Conservation (phyloP, 2,797 vertebrate genomes). For the Benthosema pterotum region DNA sequence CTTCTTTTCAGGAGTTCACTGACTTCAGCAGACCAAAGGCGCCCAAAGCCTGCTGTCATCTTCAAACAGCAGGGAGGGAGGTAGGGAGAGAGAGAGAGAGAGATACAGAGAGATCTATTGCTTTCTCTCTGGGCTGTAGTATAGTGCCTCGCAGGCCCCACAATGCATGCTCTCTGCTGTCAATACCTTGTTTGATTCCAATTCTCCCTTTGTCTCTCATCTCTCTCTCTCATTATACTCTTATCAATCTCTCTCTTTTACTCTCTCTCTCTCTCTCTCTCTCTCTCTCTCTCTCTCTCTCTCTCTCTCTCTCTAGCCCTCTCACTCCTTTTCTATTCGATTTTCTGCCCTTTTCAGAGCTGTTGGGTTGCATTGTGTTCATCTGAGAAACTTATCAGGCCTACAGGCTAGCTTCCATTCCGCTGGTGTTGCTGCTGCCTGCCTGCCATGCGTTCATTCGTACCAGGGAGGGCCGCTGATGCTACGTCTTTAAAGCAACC, state of each 20-base stretch:
- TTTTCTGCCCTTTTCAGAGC: conserved; percentile 6
- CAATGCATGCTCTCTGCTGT: conserved; percentile 30
- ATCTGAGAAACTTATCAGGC: conserved; percentile 30
- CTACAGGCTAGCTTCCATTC: conserved; percentile 6
- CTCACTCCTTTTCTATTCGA: conserved; percentile 9
- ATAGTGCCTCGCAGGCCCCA: background rate
- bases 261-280: conserved; percentile 4
- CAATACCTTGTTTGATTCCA: conserved; percentile 19
- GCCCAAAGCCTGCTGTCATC: conserved; percentile 42
- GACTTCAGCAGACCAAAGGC: conserved; percentile 16
- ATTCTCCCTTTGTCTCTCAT: conserved; percentile 17
- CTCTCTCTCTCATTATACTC: background rate
- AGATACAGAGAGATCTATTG: conserved; percentile 20
- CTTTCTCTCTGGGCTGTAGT: conserved; percentile 26
- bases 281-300: conserved; percentile 5
- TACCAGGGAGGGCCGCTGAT: conserved; percentile 1
- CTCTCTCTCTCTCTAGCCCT: conserved; percentile 19
- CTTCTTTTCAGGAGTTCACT: conserved; percentile 33
- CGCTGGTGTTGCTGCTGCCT: conserved; percentile 32
- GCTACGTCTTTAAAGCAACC: conserved; percentile 38
- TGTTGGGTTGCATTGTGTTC: conserved; percentile 8
- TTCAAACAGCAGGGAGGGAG: conserved; percentile 34
- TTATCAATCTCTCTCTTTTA: conserved; percentile 11
- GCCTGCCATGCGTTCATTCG: too few relatives aligned
- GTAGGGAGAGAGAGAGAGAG: background rate